Evolutionary conservation across 1,140 invertebrate species (phyloP), one percentile per base, ranked within the genome.

Genomic region (Acromyrmex charruanus): DNA sequence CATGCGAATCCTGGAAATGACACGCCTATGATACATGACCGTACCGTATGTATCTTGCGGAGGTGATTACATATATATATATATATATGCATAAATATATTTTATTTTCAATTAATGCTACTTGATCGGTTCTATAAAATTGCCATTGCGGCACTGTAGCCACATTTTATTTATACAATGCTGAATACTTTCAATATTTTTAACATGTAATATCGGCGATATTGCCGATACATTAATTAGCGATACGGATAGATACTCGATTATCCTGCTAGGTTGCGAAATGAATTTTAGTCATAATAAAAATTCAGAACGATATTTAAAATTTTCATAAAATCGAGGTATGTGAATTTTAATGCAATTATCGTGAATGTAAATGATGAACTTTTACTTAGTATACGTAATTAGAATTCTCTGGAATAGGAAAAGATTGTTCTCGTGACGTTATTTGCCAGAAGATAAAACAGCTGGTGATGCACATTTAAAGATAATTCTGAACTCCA

Each of bases 21-120:
- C 89, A 90, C 89, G 87, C 69, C 86, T 87, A 79, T 90, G 89
- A 90, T 84, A 90, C 89, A 90, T 90, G 89, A 86, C 86, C 82
- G 61, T 86, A 51, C 69, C 49, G 61, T 72, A 82, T 90, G 77
- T 86, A 72, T 84, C 69, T 84, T 31, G 69, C 25, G 18, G 44
- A 18, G 39, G 55, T 18, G 39, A 63, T 84, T 84, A 84, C 39
- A 75, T 51, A 75, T 75, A 75, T 51, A 71, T 44, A 10, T 44
- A 44, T 44, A 44, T 10, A 31, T 31, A 31, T 31, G 0, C 31
- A 31, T 31, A 61, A 63, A 61, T 69, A 59, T 74, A 84, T 35
- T 74, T 84, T 84, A 84, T 84, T 84, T 82, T 61, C 55, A 25
- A 84, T 84, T 75, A 84, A 18, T 21, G 39, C 55, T 58, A 74